These are phyloP conservation scores for Axea sp. DNA, from an alignment of 2,888 invertebrate genomes.

Conservation along the genomic window DNA sequence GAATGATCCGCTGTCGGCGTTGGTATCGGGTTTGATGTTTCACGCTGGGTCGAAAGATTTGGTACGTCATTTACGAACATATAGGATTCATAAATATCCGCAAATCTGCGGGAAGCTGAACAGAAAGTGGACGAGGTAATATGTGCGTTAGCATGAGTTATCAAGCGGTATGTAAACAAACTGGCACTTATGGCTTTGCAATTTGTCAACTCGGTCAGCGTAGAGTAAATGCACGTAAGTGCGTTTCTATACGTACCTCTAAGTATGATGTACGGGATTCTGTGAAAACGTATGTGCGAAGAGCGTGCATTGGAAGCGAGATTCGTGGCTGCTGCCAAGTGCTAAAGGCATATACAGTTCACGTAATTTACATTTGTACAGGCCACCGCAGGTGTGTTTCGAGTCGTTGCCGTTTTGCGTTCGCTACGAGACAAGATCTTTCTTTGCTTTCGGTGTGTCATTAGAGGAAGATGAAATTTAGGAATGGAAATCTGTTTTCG, in stretches of 20 bases:
- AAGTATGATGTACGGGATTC: conserved; percentile 57
- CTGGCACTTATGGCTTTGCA: conserved; percentile 76
- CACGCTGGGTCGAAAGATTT: conserved; percentile 52
- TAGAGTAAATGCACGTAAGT: conserved; percentile 57
- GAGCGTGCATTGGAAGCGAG: conserved; percentile 50
- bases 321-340: conserved; percentile 53
- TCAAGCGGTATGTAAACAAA: conserved; percentile 75
- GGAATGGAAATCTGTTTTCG: conserved; percentile 32
- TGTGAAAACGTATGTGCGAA: conserved; percentile 49
- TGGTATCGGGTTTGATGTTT: conserved; percentile 25
- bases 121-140: conserved; percentile 38
- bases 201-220: conserved; percentile 74
- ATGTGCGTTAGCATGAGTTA: conserved; percentile 59
- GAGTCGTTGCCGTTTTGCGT: conserved; percentile 45
- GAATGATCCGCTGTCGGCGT: conserved; percentile 34
- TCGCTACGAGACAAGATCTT: conserved; percentile 43
- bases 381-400: conserved; percentile 57
- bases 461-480: conserved; percentile 22
- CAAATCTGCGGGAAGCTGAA: conserved; percentile 46
- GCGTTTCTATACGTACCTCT: conserved; percentile 39
- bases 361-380: conserved; percentile 58
- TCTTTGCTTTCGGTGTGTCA: conserved; percentile 18
- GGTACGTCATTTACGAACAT: conserved; percentile 42
- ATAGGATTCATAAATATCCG: conserved; percentile 53
- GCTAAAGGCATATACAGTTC: conserved; percentile 54